These are phyloP conservation scores for Chalcis sispes DNA, from an alignment of 2,888 invertebrate species.

Conservation along the genomic window DNA sequence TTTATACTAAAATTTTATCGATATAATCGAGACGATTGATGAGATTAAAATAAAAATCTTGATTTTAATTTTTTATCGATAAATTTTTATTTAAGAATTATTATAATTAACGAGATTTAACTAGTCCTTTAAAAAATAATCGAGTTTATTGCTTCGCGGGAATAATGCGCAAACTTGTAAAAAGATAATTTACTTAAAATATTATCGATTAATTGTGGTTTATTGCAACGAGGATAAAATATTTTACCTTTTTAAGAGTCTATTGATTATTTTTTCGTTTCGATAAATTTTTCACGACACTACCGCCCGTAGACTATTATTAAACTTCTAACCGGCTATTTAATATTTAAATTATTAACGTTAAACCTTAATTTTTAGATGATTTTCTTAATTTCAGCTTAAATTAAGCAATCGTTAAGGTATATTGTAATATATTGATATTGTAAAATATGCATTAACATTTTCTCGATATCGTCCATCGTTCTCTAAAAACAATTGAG, in stretches of 20 bases:
- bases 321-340: background rate
- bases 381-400: constrained; percentile 1
- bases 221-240: background rate
- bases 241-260: background rate
- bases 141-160: no score
- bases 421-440: no score
- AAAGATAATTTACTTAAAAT: no score
- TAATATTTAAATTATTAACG: background rate
- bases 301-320: background rate
- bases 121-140: no score
- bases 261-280: background rate
- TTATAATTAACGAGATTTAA: no score
- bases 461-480: background rate
- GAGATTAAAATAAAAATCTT: no score
- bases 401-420: background rate
- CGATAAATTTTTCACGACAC: background rate
- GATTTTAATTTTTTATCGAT: no score
- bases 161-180: no score
- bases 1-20: no score
- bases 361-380: constrained; percentile 3
- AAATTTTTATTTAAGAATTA: no score
- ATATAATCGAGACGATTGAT: no score
- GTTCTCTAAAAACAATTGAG: no score
- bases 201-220: background rate
- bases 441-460: background rate